These are phyloP conservation scores for Mus pahari DNA, from an alignment of 2,113 vertebrate species.

Conservation along the genomic window DNA sequence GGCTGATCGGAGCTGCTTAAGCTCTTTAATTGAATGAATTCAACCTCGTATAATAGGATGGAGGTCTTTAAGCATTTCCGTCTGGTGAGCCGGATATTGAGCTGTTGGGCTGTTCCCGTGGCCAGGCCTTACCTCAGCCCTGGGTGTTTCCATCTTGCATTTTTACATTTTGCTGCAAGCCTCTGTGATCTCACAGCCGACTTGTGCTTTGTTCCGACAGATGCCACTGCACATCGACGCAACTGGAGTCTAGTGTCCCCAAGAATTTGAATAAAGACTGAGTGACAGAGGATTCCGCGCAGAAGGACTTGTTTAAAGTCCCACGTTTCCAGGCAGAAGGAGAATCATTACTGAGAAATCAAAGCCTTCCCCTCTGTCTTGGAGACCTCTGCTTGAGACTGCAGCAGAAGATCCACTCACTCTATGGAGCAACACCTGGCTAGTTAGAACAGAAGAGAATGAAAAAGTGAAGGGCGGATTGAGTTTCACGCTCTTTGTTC, in stretches of 20 bases:
- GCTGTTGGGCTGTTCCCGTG: slow-evolving; percentile 81
- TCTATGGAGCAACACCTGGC: not conserved
- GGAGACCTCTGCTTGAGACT: not conserved
- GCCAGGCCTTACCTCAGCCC: slow-evolving; percentile 74
- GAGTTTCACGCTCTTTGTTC: not conserved
- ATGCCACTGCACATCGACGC: not conserved
- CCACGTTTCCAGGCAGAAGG: not conserved
- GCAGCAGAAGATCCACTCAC: not conserved
- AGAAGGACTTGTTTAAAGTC: not conserved
- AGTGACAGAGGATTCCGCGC: not conserved
- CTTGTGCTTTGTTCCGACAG: not conserved
- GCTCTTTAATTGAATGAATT: slow-evolving; percentile 88
- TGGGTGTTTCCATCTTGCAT: not conserved
- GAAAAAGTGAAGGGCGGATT: not conserved
- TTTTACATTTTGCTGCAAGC: slow-evolving; percentile 55
- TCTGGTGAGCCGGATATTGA: slow-evolving; percentile 87
- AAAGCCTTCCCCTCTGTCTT: not conserved
- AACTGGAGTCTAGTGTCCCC: not conserved
- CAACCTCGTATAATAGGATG: slow-evolving; percentile 86
- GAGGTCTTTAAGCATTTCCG: slow-evolving; percentile 83
- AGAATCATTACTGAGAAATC: not conserved
- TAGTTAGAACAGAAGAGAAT: not conserved
- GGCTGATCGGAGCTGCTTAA: slow-evolving; percentile 85
- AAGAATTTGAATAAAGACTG: slow-evolving; percentile 17
- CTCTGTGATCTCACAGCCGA: not conserved